These are phyloP conservation scores for Trichogramma pretiosum DNA, from an alignment of 1,140 invertebrate genomes.

Conservation along the genomic window DNA sequence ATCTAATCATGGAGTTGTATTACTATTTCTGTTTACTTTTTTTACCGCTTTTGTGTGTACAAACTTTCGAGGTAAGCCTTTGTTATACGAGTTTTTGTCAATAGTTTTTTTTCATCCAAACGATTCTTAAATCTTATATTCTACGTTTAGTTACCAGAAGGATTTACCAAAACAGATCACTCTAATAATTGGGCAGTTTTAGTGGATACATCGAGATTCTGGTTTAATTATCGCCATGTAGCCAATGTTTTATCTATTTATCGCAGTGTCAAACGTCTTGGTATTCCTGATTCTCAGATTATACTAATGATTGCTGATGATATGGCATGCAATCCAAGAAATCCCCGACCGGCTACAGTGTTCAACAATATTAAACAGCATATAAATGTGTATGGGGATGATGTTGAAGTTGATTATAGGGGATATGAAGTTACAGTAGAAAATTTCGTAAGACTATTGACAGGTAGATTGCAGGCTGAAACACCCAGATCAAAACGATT, in stretches of 20 bases:
- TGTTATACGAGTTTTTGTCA: too few species aligned
- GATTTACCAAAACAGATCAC: conserved; percentile 53
- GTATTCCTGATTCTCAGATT: conserved; percentile 94
- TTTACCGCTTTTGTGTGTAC: too few species aligned
- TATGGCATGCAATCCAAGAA: conserved; percentile 97
- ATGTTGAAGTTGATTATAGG: conserved; percentile 98
- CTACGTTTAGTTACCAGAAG: conserved; percentile 39
- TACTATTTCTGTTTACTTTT: too few species aligned
- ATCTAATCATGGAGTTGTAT: too few species aligned
- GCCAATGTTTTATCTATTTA: conserved; percentile 98
- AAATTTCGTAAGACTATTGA: conserved; percentile 94
- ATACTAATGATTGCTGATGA: conserved; percentile 99
- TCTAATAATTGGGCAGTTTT: conserved; percentile 99
- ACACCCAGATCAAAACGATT: conserved; percentile 93
- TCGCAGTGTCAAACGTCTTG: conserved; percentile 91
- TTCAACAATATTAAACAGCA: conserved; percentile 97
- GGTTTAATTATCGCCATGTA: conserved; percentile 99
- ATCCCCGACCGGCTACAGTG: conserved; percentile 94
- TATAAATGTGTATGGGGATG: conserved; percentile 98
- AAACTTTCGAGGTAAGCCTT: too few species aligned
- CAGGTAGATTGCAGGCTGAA: conserved; percentile 79
- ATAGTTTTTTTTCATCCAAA: too few species aligned
- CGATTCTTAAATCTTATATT: too few species aligned
- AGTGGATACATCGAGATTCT: conserved; percentile 96
- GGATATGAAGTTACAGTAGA: conserved; percentile 98